A percentile compares a stretch with the other conserved stretches of the same genome.
phyloP scores from a whole-genome alignment of 2,797 vertebrate genomes.

The Sebastes glaucus region DNA sequence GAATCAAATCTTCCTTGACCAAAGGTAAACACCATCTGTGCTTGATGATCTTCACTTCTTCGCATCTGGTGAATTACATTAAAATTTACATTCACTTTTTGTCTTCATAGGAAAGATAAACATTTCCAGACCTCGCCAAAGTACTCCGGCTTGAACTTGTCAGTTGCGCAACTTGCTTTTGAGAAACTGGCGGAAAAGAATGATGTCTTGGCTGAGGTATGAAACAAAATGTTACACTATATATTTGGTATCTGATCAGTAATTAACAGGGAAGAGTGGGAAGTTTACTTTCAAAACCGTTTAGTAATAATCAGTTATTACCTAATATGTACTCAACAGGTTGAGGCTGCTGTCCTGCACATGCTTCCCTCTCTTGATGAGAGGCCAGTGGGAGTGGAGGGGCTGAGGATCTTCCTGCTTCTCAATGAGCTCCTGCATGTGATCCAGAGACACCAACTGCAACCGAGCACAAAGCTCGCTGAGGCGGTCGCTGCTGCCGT shows the following conservation, averaged over 20 bases:
- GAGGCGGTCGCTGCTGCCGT: constrained; percentile 46
- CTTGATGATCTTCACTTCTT: neutral
- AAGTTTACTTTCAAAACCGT: neutral
- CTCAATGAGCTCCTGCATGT: constrained; percentile 73
- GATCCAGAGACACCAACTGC: neutral
- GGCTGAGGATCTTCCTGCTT: constrained; percentile 79
- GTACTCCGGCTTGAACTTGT: constrained; percentile 66
- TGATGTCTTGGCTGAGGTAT: constrained; percentile 54
- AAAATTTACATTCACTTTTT: neutral
- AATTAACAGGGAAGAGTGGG: neutral
- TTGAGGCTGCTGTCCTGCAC: constrained; percentile 47
- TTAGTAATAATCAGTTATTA: neutral
- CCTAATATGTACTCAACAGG: constrained; percentile 51
- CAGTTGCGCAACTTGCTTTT: constrained; percentile 43
- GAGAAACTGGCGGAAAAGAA: constrained; percentile 45
- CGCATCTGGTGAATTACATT: rapidly evolving
- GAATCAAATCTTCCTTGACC: constrained; percentile 84
- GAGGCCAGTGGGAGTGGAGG: constrained; percentile 71
- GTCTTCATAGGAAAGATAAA: constrained; percentile 52
- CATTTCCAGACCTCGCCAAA: constrained; percentile 66
- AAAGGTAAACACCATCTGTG: constrained; percentile 76
- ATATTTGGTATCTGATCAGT: neutral
- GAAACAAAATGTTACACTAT: neutral
- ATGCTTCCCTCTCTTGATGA: constrained; percentile 58
- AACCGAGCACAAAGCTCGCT: constrained; percentile 26